A percentile compares a stretch with the other conserved stretches of the same genome.
These are phyloP conservation scores for Larimichthys crocea DNA, from an alignment of 2,113 vertebrate genomes.

Conservation along the genomic window DNA sequence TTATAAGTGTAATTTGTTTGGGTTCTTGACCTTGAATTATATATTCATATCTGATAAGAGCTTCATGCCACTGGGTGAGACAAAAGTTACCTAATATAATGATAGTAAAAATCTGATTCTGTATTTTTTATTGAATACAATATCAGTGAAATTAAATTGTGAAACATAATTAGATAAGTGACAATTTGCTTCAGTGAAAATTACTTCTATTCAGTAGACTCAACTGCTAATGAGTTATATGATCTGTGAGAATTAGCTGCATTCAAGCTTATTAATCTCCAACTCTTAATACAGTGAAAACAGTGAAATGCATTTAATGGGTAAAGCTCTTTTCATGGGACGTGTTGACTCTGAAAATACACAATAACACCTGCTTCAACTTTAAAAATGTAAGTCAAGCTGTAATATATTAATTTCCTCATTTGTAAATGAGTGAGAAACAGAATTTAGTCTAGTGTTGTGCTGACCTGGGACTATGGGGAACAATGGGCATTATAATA, in stretches of 20 bases:
- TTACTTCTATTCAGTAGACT: not conserved
- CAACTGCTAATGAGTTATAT: not conserved
- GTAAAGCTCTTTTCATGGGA: not conserved
- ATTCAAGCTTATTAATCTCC: not conserved
- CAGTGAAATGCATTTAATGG: not conserved
- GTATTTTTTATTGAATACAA: not conserved
- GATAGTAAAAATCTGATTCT: not conserved
- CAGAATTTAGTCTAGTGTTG: not conserved
- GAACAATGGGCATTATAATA: too few relatives aligned
- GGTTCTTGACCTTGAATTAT: not conserved
- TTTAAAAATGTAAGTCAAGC: not conserved
- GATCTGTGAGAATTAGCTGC: not conserved
- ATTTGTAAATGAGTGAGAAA: not conserved
- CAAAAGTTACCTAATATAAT: not conserved
- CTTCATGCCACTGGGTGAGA: not conserved
- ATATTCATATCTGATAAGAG: not conserved
- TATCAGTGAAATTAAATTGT: not conserved
- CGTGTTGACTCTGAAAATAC: not conserved
- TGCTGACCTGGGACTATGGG: too few relatives aligned
- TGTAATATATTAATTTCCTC: not conserved
- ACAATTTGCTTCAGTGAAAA: not conserved
- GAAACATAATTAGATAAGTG: not conserved
- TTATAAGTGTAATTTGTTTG: slow-evolving; percentile 1
- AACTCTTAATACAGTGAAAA: not conserved
- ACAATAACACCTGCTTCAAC: not conserved